These are phyloP conservation scores for Antigone vipio DNA, from an alignment of 2,113 vertebrate genomes.

Conservation along the genomic window DNA sequence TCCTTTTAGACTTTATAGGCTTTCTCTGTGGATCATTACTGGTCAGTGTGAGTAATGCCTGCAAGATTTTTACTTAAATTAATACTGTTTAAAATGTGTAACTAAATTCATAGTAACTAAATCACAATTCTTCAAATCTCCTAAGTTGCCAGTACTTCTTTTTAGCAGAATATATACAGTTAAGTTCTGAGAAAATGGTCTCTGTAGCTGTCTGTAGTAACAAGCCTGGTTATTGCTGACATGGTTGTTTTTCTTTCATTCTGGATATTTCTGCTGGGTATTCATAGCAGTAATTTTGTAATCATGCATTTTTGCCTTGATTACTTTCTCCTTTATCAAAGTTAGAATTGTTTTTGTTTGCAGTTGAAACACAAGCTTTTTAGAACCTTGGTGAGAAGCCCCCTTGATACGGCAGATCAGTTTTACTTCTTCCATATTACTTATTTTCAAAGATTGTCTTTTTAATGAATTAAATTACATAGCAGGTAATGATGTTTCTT, in stretches of 20 bases:
- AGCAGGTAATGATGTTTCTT: background rate
- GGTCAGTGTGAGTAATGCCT: background rate
- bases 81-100: background rate
- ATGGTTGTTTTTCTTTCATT: background rate
- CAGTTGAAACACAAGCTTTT: background rate
- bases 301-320: background rate
- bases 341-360: background rate
- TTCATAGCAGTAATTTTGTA: background rate
- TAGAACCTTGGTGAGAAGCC: background rate
- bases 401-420: background rate
- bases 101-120: background rate
- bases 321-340: background rate
- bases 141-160: background rate
- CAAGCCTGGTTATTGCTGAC: background rate
- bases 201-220: background rate
- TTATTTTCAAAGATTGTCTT: constrained; percentile 17
- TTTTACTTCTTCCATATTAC: background rate
- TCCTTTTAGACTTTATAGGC: background rate
- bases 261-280: background rate
- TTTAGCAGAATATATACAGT: background rate
- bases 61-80: background rate
- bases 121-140: background rate
- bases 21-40: background rate
- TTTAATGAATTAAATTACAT: background rate
- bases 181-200: background rate